A percentile compares a stretch with the other conserved stretches of the same genome.
These are phyloP conservation scores for Ormyrus labotus DNA, from an alignment of 2,888 invertebrate species.

Conservation along the genomic window DNA sequence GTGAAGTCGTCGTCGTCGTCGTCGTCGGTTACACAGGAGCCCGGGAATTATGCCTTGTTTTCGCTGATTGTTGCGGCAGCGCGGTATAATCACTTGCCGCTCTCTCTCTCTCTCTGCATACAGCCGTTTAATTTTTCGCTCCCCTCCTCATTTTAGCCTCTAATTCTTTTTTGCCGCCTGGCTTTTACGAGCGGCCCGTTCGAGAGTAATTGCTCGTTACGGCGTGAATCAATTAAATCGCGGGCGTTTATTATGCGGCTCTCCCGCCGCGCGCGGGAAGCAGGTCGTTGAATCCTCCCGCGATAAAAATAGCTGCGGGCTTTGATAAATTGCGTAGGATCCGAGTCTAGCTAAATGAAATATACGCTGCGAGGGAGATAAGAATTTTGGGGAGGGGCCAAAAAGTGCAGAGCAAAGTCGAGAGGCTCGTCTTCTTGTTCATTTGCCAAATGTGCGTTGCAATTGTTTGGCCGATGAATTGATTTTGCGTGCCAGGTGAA, in stretches of 20 bases:
- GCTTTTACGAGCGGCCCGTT: not conserved
- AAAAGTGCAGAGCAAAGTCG: constrained; percentile 7
- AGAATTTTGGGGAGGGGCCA: constrained; percentile 21
- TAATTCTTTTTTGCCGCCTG: not conserved
- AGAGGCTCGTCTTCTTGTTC: not conserved
- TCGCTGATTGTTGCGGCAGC: constrained; percentile 18
- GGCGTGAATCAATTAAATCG: not conserved
- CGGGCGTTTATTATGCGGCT: constrained; percentile 10
- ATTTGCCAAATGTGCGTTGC: constrained; percentile 38
- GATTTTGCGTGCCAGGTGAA: constrained; percentile 26
- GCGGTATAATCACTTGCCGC: not conserved
- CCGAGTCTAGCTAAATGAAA: constrained; percentile 11
- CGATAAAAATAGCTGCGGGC: not conserved
- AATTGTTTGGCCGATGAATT: constrained; percentile 23
- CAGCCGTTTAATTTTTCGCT: not conserved
- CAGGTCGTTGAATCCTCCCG: too few species aligned
- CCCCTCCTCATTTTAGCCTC: not conserved
- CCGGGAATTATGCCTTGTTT: constrained; percentile 20
- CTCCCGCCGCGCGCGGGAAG: not conserved
- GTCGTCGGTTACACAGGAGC: constrained; percentile 4
- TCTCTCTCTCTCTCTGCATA: not conserved
- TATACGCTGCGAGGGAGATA: not conserved
- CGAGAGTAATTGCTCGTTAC: constrained; percentile 4
- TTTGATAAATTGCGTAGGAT: constrained; percentile 8
- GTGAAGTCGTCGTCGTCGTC: not conserved